Percentiles rank a stretch among this genome's conserved stretches.
phyloP scores from a whole-genome alignment of 2,113 vertebrate species.

The Mohoua ochrocephala region DNA sequence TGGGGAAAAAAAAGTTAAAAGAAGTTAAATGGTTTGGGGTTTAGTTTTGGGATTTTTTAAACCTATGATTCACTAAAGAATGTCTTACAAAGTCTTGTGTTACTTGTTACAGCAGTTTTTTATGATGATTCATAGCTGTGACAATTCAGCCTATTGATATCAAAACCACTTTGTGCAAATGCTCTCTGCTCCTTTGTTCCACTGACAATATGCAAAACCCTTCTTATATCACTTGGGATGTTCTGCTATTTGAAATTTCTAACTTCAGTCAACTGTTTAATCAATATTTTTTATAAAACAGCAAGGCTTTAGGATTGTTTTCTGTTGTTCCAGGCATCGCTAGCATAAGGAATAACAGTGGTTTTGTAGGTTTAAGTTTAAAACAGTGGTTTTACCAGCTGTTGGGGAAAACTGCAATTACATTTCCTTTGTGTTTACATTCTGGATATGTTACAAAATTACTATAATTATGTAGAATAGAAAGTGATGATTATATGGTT shows the following conservation, averaged over 20 bases:
- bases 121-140: constrained; percentile 14
- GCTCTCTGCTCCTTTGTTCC: not conserved
- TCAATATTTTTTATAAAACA: not conserved
- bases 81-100: not conserved
- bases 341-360: not conserved
- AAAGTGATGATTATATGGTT: constrained; percentile 49
- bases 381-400: constrained; percentile 30
- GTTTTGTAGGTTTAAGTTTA: not conserved
- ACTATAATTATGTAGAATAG: constrained; percentile 64
- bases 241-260: not conserved
- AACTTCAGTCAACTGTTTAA: not conserved
- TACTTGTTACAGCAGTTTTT: not conserved
- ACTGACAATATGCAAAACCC: not conserved
- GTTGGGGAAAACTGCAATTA: constrained; percentile 44
- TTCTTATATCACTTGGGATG: not conserved
- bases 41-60: not conserved
- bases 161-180: constrained; percentile 4
- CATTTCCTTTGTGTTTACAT: constrained; percentile 57
- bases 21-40: not conserved
- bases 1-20: not conserved
- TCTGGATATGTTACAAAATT: constrained; percentile 56
- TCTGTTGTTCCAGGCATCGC: not conserved
- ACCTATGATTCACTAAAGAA: not conserved
- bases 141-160: constrained; percentile 30
- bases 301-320: not conserved